phyloP scores from a whole-genome alignment of 1,140 invertebrate species.

The Drosophila varians region DNA sequence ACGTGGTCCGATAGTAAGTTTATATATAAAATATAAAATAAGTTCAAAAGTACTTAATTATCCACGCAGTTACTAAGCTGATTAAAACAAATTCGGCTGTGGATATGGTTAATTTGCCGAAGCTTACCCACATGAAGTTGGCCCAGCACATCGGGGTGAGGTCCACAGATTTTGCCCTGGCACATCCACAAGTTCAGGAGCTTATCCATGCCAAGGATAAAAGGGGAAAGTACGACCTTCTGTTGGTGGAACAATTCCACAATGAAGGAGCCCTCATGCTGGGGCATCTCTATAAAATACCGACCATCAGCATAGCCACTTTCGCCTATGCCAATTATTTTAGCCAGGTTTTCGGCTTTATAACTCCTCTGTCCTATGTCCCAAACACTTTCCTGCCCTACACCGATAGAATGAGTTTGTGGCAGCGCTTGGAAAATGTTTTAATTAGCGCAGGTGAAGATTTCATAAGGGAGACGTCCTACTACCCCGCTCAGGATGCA shows the following conservation, averaged over 20 bases:
- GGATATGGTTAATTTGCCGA: constrained; percentile 44
- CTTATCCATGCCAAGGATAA: constrained; percentile 74
- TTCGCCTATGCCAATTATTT: constrained; percentile 78
- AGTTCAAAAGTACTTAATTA: not conserved
- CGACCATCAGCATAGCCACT: constrained; percentile 65
- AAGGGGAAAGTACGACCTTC: constrained; percentile 80
- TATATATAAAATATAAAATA: not conserved
- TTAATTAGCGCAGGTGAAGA: constrained; percentile 42
- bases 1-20: constrained; percentile 51
- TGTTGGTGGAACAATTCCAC: constrained; percentile 81
- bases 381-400: constrained; percentile 61
- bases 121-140: constrained; percentile 14
- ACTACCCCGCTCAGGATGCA: constrained; percentile 66
- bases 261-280: constrained; percentile 82
- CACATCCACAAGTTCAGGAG: constrained; percentile 73
- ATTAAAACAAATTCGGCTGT: constrained; percentile 19
- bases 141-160: constrained; percentile 39
- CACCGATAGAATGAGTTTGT: constrained; percentile 73
- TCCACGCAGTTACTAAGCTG: constrained; percentile 11
- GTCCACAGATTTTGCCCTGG: constrained; percentile 69
- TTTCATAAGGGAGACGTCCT: constrained; percentile 35
- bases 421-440: constrained; percentile 75
- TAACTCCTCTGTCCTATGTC: constrained; percentile 73
- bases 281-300: constrained; percentile 79
- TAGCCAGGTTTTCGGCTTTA: constrained; percentile 66